Evolutionary conservation across 2,113 vertebrate species (phyloP), one percentile per base, ranked within the genome.

Genomic region (Erythrolamprus reginae): DNA sequence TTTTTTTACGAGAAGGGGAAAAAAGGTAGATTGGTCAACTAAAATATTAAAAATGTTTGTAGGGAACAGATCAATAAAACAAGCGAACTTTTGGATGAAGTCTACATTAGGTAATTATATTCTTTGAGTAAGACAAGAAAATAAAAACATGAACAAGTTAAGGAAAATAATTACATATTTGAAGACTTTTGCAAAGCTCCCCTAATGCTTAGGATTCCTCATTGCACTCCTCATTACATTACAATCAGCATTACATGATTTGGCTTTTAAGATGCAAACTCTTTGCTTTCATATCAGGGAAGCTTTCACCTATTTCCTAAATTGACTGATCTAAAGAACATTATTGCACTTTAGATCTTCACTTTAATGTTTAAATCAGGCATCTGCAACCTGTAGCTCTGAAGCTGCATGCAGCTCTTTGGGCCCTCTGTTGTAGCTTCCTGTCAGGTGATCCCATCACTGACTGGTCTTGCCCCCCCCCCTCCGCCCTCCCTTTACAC

Each of bases 11-110:
- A 91, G 88, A n/a, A n/a, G 19, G 65, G 87, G 26, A 13, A 86
- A 95, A 87, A 65, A 88, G 47, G 56, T 89, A 51, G 88, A 90
- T 8, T 86, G 84, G 10, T 91, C 92, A 2, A 86, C 48, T 38
- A 24, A 89, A 92, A 93, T 93, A 92, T 70, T 84, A 88, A 87
- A 92, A 38, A 52, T 48, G 38, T 42, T 4, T 91, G 92, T 83
- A 77, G 91, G 24, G 1, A 77, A 82, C 1, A 91, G 21, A 91
- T 56, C 87, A 93, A 93, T 94, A 91, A 92, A 58, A 70, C 65
- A 88, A 92, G 48, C 4, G 23, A 47, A 82, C 89, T 88, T 92
- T 90, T 90, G 93, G 91, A 58, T 87, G 92, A 89, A 93, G 84
- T 89, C 94, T 95, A 90, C 55, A 91, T 91, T 93, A 88, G 85